phyloP scores from a whole-genome alignment of 2,113 vertebrate species.

The Pungitius pungitius region DNA sequence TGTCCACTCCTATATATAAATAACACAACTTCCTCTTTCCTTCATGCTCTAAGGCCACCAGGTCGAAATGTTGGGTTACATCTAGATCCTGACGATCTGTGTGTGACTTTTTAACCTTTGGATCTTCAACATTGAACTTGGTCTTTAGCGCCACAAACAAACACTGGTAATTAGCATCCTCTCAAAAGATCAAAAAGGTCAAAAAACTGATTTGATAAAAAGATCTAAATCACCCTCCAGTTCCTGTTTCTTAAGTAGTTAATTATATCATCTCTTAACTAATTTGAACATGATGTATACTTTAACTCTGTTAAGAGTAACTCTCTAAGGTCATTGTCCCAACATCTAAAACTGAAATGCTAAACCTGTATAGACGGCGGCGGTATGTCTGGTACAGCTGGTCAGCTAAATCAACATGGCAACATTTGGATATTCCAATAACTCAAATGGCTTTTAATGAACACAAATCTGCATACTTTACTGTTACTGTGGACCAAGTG shows the following conservation, averaged over 20 bases:
- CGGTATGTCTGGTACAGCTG: not conserved
- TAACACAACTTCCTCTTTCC: not conserved
- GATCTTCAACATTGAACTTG: not conserved
- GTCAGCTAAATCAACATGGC: not conserved
- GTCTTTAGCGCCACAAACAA: too few species aligned
- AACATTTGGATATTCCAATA: not conserved
- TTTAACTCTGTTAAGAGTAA: not conserved
- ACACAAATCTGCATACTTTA: too few species aligned
- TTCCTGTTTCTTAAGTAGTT: not conserved
- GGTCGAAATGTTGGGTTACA: not conserved
- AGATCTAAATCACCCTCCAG: not conserved
- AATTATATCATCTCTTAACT: not conserved
- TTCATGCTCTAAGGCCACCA: not conserved
- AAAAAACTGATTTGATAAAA: not conserved
- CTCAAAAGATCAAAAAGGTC: not conserved
- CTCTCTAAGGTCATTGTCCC: not conserved
- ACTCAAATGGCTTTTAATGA: too few species aligned
- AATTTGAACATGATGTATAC: not conserved
- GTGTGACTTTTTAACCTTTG: not conserved
- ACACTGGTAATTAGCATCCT: too few species aligned
- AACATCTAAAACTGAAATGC: not conserved
- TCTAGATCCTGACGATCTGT: not conserved
- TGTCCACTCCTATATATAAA: not conserved
- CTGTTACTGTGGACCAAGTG: not conserved
- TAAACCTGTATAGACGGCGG: not conserved